These are phyloP conservation scores for Microctenopoma steveboyesi DNA, from an alignment of 2,797 vertebrate genomes.

Conservation along the genomic window DNA sequence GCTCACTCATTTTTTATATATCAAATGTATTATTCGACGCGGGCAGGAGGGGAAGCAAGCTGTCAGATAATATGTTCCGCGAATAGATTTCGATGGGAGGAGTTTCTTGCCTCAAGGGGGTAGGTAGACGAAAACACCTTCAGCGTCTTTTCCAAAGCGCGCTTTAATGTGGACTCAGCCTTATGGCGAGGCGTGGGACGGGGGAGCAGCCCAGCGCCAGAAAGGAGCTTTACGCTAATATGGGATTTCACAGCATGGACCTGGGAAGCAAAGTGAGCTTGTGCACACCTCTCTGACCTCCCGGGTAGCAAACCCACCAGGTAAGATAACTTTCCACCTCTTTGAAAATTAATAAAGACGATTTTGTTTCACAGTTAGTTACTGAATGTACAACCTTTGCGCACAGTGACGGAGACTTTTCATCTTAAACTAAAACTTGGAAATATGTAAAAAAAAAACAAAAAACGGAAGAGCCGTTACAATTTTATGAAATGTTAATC, in stretches of 20 bases:
- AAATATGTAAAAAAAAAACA: too few species aligned
- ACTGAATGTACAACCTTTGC: not conserved
- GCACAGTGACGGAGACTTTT: not conserved
- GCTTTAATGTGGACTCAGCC: constrained; percentile 66
- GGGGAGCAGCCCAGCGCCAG: constrained; percentile 32
- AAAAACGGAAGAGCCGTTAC: too few species aligned
- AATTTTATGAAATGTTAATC: too few species aligned
- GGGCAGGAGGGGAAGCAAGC: constrained; percentile 39
- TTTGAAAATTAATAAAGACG: not conserved
- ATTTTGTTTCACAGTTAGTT: not conserved
- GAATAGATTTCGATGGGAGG: constrained; percentile 83
- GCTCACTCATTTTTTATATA: constrained; percentile 14
- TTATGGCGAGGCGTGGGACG: constrained; percentile 56
- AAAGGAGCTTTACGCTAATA: constrained; percentile 37
- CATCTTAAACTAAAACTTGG: not conserved
- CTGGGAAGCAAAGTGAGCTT: constrained; percentile 44
- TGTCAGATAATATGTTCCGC: constrained; percentile 75
- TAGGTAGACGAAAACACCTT: constrained; percentile 79
- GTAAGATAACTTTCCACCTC: constrained; percentile 37
- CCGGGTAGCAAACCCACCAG: constrained; percentile 44
- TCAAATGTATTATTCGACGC: constrained; percentile 38
- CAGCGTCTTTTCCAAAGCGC: constrained; percentile 72
- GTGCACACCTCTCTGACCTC: constrained; percentile 50
- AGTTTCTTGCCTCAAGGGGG: constrained; percentile 77
- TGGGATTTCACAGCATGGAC: constrained; percentile 54